A percentile compares a stretch with the other conserved stretches of the same genome.
These are phyloP conservation scores for Thryonomys swinderianus DNA, from an alignment of 2,113 vertebrate genomes.

Conservation along the genomic window DNA sequence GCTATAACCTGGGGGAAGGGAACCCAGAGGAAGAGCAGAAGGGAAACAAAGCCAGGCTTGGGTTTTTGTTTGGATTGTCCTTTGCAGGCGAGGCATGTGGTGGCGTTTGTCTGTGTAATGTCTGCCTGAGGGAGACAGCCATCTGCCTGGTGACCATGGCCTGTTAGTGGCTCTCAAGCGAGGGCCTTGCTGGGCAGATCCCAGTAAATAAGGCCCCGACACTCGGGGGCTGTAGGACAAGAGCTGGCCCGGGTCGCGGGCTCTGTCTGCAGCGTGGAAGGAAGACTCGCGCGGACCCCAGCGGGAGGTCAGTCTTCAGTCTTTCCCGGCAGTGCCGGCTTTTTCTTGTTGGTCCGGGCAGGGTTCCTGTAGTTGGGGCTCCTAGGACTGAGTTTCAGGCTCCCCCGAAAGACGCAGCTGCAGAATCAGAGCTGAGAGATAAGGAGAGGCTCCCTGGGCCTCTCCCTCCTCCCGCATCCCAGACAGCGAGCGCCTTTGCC, in stretches of 20 bases:
- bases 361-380: background rate
- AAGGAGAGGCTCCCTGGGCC: background rate
- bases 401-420: background rate
- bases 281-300: background rate
- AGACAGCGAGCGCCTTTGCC: background rate
- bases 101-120: conserved; percentile 67
- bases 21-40: background rate
- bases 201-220: conserved; percentile 50
- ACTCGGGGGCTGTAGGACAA: rapidly evolving
- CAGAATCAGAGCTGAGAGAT: rapidly evolving
- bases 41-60: background rate
- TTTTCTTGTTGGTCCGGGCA: background rate
- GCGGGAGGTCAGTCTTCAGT: rapidly evolving
- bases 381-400: background rate
- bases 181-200: conserved; percentile 36
- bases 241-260: background rate
- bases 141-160: conserved; percentile 74
- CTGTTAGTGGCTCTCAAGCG: background rate
- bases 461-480: background rate
- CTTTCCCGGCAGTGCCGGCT: background rate
- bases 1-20: background rate
- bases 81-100: background rate
- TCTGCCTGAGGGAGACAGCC: conserved; percentile 62
- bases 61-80: background rate
- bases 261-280: rapidly evolving